phyloP scores from a whole-genome alignment of 2,113 vertebrate genomes.

The Loxodonta africana region DNA sequence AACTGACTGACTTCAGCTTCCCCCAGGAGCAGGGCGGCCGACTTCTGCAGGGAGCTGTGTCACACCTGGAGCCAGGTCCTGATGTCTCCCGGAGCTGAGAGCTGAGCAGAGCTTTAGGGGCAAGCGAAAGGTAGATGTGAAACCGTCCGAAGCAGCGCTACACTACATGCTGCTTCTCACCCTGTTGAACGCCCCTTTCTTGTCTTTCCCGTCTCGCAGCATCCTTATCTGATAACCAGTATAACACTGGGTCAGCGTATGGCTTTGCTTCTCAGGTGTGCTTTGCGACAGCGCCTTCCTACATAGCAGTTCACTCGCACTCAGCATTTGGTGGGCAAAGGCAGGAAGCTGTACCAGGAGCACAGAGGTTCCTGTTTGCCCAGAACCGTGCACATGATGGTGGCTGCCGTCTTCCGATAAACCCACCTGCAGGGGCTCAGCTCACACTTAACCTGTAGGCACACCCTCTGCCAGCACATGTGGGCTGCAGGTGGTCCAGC shows the following conservation, averaged over 20 bases:
- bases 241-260: no score
- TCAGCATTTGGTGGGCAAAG: not conserved
- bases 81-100: not conserved
- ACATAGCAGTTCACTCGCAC: not conserved
- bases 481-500: no score
- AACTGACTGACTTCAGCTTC: not conserved
- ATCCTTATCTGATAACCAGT: not conserved
- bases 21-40: not conserved
- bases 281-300: not conserved
- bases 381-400: fast-evolving
- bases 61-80: not conserved
- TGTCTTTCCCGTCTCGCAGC: not conserved
- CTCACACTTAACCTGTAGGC: not conserved
- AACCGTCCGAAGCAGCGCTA: not conserved
- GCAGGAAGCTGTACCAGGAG: fast-evolving
- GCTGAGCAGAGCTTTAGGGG: not conserved
- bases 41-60: not conserved
- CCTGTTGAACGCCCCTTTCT: not conserved
- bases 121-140: not conserved
- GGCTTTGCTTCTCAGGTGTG: not conserved
- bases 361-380: not conserved
- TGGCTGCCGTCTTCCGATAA: not conserved
- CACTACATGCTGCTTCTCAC: not conserved
- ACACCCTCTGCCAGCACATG: not conserved
- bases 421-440: fast-evolving